phyloP scores from a whole-genome alignment of 2,888 invertebrate species.

The Limnephilus lunatus region DNA sequence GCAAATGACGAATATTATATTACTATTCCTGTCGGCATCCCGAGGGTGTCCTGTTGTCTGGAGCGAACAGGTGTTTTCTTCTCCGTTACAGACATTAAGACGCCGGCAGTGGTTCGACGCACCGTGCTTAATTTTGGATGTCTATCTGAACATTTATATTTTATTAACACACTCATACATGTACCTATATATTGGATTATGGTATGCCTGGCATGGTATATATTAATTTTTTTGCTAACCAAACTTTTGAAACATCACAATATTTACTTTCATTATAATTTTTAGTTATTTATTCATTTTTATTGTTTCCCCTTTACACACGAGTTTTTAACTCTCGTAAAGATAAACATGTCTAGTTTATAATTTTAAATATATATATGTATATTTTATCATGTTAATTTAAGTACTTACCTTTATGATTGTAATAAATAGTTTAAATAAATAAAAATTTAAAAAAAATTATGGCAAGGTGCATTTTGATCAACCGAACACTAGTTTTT shows the following conservation, averaged over 20 bases:
- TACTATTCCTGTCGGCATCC: slow-evolving; percentile 36
- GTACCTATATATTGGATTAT: not conserved
- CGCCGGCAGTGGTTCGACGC: slow-evolving; percentile 34
- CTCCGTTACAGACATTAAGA: slow-evolving; percentile 48
- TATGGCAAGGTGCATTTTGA: not conserved
- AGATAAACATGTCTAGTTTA: no score
- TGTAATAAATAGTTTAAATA: no score
- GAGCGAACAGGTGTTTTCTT: slow-evolving; percentile 54
- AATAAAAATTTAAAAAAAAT: no score
- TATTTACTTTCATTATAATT: no score
- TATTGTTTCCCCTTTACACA: no score
- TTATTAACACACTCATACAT: not conserved
- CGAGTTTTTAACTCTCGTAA: no score
- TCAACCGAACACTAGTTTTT: not conserved
- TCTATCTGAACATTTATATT: not conserved
- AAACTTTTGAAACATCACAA: not conserved
- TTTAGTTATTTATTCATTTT: no score
- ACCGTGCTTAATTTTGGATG: not conserved
- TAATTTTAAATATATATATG: no score
- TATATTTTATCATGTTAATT: no score
- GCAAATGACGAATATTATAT: slow-evolving; percentile 53
- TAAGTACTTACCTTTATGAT: no score
- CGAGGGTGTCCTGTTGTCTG: slow-evolving; percentile 7
- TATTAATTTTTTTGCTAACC: not conserved
- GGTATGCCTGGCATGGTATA: not conserved